These are phyloP conservation scores for Thamnaconus septentrionalis DNA, from an alignment of 2,113 vertebrate genomes.

Conservation along the genomic window DNA sequence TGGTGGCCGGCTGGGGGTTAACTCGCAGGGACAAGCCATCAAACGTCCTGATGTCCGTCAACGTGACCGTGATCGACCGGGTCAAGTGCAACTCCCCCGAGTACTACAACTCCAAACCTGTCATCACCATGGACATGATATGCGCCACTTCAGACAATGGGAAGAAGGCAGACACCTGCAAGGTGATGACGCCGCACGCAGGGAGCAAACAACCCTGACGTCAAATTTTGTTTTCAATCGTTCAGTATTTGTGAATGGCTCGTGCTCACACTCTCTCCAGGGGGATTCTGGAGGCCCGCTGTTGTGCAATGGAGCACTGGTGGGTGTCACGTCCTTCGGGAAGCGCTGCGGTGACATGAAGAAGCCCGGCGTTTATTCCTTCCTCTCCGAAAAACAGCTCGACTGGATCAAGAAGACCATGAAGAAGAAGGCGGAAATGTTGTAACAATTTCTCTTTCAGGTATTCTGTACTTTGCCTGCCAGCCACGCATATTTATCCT, in stretches of 20 bases:
- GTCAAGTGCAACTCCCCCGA: slow-evolving; percentile 46
- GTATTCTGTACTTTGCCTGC: too few relatives aligned
- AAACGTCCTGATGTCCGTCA: slow-evolving; percentile 55
- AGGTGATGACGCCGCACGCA: slow-evolving; percentile 21
- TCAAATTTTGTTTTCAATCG: too few relatives aligned
- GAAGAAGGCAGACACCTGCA: slow-evolving; percentile 34
- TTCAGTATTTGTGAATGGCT: fast-evolving
- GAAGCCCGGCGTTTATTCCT: slow-evolving; percentile 63
- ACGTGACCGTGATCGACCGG: slow-evolving; percentile 63
- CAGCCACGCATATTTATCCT: too few relatives aligned
- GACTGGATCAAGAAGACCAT: slow-evolving; percentile 58
- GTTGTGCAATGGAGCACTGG: slow-evolving; percentile 40
- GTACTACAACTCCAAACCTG: slow-evolving; percentile 38
- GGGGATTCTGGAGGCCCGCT: slow-evolving; percentile 75
- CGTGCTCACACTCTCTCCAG: slow-evolving; percentile 27
- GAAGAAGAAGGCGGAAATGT: background rate
- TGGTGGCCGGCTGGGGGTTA: slow-evolving; percentile 70
- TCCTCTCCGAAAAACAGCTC: slow-evolving; percentile 48
- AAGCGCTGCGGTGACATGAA: background rate
- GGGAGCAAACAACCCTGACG: too few relatives aligned
- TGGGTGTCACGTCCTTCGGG: slow-evolving; percentile 67
- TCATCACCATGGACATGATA: slow-evolving; percentile 68
- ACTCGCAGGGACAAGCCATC: slow-evolving; percentile 24
- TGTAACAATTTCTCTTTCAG: too few relatives aligned
- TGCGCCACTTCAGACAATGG: slow-evolving; percentile 52